Evolutionary conservation across 2,888 invertebrate species (phyloP).

Genomic region (Clanis bilineata): DNA sequence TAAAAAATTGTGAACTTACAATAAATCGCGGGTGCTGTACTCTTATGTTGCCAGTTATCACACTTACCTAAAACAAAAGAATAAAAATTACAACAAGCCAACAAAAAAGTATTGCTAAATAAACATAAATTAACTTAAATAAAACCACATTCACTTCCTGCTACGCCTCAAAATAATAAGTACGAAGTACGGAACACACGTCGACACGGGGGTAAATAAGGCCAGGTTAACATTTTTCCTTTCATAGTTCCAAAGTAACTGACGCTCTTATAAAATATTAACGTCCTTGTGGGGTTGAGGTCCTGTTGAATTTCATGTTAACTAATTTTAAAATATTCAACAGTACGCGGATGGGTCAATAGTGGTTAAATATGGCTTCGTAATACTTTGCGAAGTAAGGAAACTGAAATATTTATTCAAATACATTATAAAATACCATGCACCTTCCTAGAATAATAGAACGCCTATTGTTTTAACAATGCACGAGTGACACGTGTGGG

Average conservation of each 20-base stretch:
- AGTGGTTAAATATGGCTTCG: background rate
- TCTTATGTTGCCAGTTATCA: slow-evolving; percentile 17
- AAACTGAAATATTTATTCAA: slow-evolving; percentile 2
- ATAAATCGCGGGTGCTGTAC: slow-evolving; percentile 1
- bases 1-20: slow-evolving; percentile 9
- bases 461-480: background rate
- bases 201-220: slow-evolving; percentile 30
- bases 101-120: background rate
- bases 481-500: background rate
- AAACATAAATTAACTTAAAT: background rate
- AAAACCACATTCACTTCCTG: background rate
- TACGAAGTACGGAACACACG: background rate
- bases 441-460: background rate
- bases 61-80: slow-evolving; percentile 38
- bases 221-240: slow-evolving; percentile 39
- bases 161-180: background rate
- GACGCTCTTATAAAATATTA: slow-evolving; percentile 46
- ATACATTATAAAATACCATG: background rate
- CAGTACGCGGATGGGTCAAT: background rate
- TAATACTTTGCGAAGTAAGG: background rate
- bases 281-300: slow-evolving; percentile 30
- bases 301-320: slow-evolving; percentile 11
- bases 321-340: slow-evolving; percentile 12
- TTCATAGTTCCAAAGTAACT: slow-evolving; percentile 43
- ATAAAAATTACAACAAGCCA: slow-evolving; percentile 6